Evolutionary conservation across 1,140 invertebrate genomes (phyloP).

Genomic region (Apis cerana): DNA sequence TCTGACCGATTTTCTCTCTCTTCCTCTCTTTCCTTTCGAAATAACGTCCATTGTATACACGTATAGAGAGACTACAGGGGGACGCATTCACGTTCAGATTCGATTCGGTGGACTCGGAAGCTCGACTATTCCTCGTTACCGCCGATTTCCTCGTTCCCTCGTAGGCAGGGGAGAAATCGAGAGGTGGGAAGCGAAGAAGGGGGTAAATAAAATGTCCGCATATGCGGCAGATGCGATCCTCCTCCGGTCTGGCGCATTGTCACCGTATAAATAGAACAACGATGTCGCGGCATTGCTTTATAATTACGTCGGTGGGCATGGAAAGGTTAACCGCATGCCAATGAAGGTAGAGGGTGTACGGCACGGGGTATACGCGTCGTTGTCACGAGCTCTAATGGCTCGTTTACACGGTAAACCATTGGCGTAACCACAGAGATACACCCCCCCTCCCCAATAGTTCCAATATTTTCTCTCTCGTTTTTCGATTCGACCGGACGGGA

Average conservation of each 20-base stretch:
- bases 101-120: too few species aligned
- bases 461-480: not conserved
- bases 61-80: too few species aligned
- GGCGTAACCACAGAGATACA: conserved; percentile 40
- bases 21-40: not conserved
- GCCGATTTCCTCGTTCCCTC: too few species aligned
- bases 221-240: not conserved
- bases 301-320: conserved; percentile 55
- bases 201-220: conserved; percentile 22
- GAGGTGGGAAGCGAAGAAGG: not conserved
- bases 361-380: conserved; percentile 44
- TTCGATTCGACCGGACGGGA: not conserved
- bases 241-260: conserved; percentile 3
- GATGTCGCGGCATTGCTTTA: conserved; percentile 51
- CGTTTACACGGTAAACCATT: conserved; percentile 44
- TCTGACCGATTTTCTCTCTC: too few species aligned
- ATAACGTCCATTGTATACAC: not conserved
- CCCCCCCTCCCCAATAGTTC: not conserved
- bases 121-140: too few species aligned
- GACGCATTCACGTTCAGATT: too few species aligned
- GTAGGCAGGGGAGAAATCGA: too few species aligned
- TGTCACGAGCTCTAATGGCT: conserved; percentile 56
- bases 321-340: conserved; percentile 53
- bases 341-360: conserved; percentile 44
- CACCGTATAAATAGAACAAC: conserved; percentile 47